These are phyloP conservation scores for Tipula lateralis DNA, from an alignment of 2,888 invertebrate genomes.

Conservation along the genomic window DNA sequence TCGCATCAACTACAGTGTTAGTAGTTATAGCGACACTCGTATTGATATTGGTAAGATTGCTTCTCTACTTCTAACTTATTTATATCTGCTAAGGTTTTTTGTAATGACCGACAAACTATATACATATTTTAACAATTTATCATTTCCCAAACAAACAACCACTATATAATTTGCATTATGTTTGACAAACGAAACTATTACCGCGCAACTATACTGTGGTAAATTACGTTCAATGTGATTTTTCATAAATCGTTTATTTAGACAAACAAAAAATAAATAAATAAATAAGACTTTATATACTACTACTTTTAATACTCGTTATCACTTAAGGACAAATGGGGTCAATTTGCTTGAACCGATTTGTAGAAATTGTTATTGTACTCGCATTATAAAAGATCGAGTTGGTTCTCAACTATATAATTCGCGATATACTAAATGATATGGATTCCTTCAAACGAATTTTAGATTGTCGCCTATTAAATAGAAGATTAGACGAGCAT, in stretches of 20 bases:
- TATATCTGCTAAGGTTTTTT: no score
- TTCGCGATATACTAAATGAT: background rate
- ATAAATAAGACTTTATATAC: no score
- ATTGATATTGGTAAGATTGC: no score
- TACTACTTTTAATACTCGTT: background rate
- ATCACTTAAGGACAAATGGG: conserved; percentile 11
- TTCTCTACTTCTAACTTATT: no score
- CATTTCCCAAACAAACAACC: no score
- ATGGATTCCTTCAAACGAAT: background rate
- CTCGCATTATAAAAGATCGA: background rate
- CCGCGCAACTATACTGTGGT: background rate
- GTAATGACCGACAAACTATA: no score
- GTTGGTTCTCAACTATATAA: background rate
- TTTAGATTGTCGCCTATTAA: background rate
- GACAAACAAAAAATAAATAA: background rate
- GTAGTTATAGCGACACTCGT: no score
- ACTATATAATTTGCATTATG: background rate
- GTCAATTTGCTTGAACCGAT: background rate
- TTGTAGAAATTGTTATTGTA: background rate
- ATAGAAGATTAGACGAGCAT: background rate
- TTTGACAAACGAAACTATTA: background rate
- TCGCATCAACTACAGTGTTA: no score
- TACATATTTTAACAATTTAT: no score
- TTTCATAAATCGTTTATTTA: background rate
- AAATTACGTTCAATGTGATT: background rate